Percentiles rank a stretch among this genome's conserved stretches.
These are phyloP conservation scores for Cataglyphis rosenhaueri DNA, from an alignment of 2,888 invertebrate genomes.

Conservation along the genomic window DNA sequence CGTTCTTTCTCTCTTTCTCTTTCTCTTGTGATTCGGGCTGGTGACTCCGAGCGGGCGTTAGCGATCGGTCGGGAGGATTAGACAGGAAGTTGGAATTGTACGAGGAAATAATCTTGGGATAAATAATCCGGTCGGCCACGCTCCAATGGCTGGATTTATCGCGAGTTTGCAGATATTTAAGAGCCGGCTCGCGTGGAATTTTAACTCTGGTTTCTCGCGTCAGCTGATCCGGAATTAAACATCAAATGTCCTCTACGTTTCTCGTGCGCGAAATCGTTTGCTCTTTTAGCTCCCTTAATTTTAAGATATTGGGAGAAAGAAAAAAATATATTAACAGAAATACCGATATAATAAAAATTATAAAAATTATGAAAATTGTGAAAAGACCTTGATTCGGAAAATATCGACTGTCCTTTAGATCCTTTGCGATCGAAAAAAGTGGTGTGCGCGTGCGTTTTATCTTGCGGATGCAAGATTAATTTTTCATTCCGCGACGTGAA, in stretches of 20 bases:
- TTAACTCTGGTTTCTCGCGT: constrained; percentile 33
- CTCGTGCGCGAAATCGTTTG: not conserved
- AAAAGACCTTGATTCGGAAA: not conserved
- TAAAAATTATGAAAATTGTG: not conserved
- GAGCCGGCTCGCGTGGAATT: not conserved
- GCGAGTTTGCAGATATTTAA: constrained; percentile 50
- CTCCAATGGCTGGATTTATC: constrained; percentile 48
- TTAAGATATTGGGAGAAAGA: not conserved
- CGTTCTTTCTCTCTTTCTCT: not conserved
- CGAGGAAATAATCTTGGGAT: constrained; percentile 60
- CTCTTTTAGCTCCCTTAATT: not conserved
- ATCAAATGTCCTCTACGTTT: not conserved
- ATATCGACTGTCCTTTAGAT: not conserved
- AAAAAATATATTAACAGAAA: not conserved
- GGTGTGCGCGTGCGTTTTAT: not conserved
- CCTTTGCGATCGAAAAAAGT: not conserved
- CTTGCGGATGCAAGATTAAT: constrained; percentile 47
- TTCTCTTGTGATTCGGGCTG: constrained; percentile 28
- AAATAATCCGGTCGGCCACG: constrained; percentile 53
- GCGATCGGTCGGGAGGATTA: constrained; percentile 48
- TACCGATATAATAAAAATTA: not conserved
- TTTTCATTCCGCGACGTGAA: constrained; percentile 36
- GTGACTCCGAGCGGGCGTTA: constrained; percentile 22
- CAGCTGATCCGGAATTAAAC: constrained; percentile 18
- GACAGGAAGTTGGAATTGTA: constrained; percentile 51